A percentile compares a stretch with the other conserved stretches of the same genome.
These are phyloP conservation scores for Xiphydria camelus DNA, from an alignment of 2,888 invertebrate genomes.

Conservation along the genomic window DNA sequence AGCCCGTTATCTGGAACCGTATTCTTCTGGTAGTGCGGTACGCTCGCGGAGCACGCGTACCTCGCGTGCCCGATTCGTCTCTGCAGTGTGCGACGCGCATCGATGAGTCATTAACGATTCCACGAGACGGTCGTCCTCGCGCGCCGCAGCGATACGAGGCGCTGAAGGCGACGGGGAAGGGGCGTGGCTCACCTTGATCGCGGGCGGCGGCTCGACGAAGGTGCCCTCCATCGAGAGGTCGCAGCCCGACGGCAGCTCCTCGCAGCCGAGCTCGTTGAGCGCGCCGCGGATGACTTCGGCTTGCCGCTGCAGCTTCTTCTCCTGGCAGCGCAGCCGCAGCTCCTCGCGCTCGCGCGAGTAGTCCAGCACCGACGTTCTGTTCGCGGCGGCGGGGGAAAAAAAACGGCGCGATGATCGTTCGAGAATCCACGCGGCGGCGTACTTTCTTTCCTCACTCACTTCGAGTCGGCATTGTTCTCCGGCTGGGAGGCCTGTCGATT, in stretches of 20 bases:
- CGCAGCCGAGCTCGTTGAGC: constrained; percentile 84
- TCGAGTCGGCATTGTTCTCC: constrained; percentile 48
- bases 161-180: too few species aligned
- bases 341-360: constrained; percentile 65
- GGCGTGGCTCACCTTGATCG: constrained; percentile 42
- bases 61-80: too few species aligned
- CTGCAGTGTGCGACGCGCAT: too few species aligned
- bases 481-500: constrained; percentile 48
- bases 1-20: constrained; percentile 49
- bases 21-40: constrained; percentile 47
- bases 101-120: too few species aligned
- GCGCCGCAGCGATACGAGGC: too few species aligned
- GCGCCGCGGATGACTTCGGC: constrained; percentile 83
- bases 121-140: too few species aligned
- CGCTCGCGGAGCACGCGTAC: too few species aligned
- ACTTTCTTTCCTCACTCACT: too few species aligned
- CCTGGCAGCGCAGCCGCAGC: constrained; percentile 77
- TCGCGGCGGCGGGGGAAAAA: not conserved
- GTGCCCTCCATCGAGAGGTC: constrained; percentile 64
- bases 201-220: constrained; percentile 47
- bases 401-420: too few species aligned
- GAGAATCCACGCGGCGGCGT: too few species aligned
- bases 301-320: constrained; percentile 80
- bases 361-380: constrained; percentile 43
- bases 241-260: constrained; percentile 84